A percentile compares a stretch with the other conserved stretches of the same genome.
These are phyloP conservation scores for Leptogaster cylindrica DNA, from an alignment of 2,888 invertebrate species.

Conservation along the genomic window DNA sequence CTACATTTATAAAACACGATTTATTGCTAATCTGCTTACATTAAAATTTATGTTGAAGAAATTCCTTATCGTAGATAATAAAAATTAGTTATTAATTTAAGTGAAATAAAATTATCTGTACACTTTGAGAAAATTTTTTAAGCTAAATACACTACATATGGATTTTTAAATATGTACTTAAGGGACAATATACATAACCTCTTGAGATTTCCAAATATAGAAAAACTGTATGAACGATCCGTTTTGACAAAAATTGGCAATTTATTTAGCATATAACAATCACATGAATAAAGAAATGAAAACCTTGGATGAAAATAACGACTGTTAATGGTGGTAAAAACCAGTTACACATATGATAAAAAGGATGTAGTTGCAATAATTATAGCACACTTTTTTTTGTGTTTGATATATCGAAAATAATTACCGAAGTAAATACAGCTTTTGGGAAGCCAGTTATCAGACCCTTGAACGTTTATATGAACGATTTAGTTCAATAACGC, in stretches of 20 bases:
- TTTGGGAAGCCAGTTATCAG: conserved; percentile 9
- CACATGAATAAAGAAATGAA: conserved; percentile 20
- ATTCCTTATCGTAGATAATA: background rate
- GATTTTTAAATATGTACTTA: conserved; percentile 21
- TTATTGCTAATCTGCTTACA: conserved; percentile 33
- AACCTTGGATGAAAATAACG: background rate
- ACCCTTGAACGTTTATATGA: background rate
- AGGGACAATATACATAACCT: conserved; percentile 21
- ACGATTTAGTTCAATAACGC: conserved; percentile 66
- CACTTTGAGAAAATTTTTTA: conserved; percentile 15
- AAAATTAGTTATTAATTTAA: background rate
- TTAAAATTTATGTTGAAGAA: conserved; percentile 24
- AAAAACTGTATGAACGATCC: background rate
- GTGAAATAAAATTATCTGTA: conserved; percentile 14
- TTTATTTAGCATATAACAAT: conserved; percentile 10
- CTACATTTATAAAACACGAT: conserved; percentile 39
- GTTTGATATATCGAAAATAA: background rate
- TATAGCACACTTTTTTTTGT: conserved; percentile 1
- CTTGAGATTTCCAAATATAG: conserved; percentile 16
- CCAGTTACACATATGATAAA: background rate
- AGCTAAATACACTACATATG: conserved; percentile 16
- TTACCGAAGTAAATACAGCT: conserved; percentile 1
- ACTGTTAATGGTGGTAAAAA: background rate
- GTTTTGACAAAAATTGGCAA: conserved; percentile 20
- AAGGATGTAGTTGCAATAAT: conserved; percentile 1